phyloP scores from a whole-genome alignment of 1,140 invertebrate genomes.

The Latrodectus geometricus region DNA sequence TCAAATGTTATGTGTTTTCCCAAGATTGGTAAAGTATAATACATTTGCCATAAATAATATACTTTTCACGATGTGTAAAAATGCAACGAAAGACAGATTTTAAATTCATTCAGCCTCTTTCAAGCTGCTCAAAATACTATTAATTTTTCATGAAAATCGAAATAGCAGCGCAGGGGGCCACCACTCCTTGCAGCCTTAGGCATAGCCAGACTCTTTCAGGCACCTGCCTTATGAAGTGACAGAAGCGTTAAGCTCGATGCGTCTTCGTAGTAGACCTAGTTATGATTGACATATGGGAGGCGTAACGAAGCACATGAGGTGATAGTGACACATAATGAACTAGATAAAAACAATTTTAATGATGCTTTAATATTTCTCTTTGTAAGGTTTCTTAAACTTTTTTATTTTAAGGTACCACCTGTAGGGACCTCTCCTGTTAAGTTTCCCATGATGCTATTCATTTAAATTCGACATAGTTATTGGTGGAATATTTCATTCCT shows the following conservation, averaged over 20 bases:
- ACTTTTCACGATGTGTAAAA: background rate
- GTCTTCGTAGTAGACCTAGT: conserved; percentile 41
- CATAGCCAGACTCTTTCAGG: background rate
- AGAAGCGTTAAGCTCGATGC: conserved; percentile 50
- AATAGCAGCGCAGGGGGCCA: conserved; percentile 9
- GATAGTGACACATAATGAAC: conserved; percentile 45
- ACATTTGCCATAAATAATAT: background rate
- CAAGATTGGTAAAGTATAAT: background rate
- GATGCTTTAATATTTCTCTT: conserved; percentile 43
- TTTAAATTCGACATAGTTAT: conserved; percentile 4
- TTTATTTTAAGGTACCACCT: background rate
- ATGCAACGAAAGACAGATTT: background rate
- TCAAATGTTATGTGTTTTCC: too few relatives aligned
- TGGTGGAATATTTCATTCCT: background rate
- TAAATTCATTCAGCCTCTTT: background rate
- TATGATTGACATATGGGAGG: conserved; percentile 55
- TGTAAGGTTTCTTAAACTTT: background rate
- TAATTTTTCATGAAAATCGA: conserved; percentile 44
- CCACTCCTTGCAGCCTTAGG: conserved; percentile 47
- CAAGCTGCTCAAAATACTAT: conserved; percentile 26
- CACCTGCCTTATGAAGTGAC: conserved; percentile 41
- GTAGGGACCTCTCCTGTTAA: background rate
- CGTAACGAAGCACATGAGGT: conserved; percentile 41
- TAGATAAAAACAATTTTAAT: conserved; percentile 51
- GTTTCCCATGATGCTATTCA: background rate